A percentile compares a stretch with the other conserved stretches of the same genome.
These are phyloP conservation scores for Aphis gossypii DNA, from an alignment of 1,140 invertebrate genomes.

Conservation along the genomic window DNA sequence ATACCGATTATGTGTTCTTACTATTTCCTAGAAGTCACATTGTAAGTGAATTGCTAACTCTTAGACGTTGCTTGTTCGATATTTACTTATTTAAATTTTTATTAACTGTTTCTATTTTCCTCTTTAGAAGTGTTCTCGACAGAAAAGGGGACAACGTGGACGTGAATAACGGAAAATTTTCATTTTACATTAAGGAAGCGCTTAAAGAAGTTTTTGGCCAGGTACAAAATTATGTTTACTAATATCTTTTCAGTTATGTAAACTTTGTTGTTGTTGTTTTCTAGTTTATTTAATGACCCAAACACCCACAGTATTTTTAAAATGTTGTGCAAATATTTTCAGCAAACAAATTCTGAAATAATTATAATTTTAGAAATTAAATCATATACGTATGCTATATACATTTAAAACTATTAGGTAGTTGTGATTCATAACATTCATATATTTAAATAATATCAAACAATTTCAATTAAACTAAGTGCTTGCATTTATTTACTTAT, in stretches of 20 bases:
- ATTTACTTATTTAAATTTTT: neutral
- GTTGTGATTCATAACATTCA: too few relatives aligned
- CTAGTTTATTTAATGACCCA: neutral
- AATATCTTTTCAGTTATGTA: neutral
- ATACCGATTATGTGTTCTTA: conserved; percentile 46
- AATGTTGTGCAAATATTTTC: neutral
- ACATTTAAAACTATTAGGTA: too few relatives aligned
- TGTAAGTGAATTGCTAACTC: conserved; percentile 1
- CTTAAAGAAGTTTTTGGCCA: conserved; percentile 48
- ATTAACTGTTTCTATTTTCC: neutral
- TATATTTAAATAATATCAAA: too few relatives aligned
- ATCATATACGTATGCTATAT: too few relatives aligned
- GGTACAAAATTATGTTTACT: conserved; percentile 41
- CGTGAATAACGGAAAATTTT: conserved; percentile 18
- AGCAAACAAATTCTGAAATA: neutral
- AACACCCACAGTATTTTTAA: neutral
- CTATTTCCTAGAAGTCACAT: conserved; percentile 46
- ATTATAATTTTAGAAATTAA: too few relatives aligned
- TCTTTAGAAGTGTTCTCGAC: conserved; percentile 29
- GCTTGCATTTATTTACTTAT: too few relatives aligned
- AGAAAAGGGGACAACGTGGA: neutral
- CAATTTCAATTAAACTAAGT: too few relatives aligned
- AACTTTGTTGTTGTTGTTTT: neutral
- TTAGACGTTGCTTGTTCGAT: neutral
- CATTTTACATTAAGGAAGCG: conserved; percentile 40